These are phyloP conservation scores for Microcebus jonahi DNA, from an alignment of 2,113 vertebrate genomes.

Conservation along the genomic window DNA sequence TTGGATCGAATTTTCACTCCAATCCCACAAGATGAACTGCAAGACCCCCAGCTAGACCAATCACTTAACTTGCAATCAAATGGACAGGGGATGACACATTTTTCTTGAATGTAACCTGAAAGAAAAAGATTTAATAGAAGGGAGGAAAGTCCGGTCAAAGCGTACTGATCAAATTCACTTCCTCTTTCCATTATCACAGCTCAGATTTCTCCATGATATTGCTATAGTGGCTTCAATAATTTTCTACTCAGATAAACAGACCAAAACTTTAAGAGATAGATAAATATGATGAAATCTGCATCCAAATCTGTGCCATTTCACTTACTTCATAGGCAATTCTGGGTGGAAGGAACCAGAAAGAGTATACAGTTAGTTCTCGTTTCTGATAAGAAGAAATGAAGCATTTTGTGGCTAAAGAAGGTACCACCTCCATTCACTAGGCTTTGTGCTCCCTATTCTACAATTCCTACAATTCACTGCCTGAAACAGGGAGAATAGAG, in stretches of 20 bases:
- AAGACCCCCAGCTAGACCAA: slow-evolving; percentile 95
- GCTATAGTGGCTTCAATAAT: background rate
- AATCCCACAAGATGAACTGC: slow-evolving; percentile 93
- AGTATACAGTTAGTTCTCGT: background rate
- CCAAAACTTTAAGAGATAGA: background rate
- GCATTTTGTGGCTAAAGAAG: background rate
- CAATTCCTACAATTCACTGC: background rate
- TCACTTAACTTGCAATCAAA: slow-evolving; percentile 97
- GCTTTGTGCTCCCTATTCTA: background rate
- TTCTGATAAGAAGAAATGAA: background rate
- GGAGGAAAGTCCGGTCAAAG: background rate
- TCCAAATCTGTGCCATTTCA: background rate
- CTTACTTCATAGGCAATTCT: background rate
- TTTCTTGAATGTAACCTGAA: slow-evolving; percentile 93
- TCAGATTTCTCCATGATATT: background rate
- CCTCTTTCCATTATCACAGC: background rate
- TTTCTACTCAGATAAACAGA: slow-evolving; percentile 21
- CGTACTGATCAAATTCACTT: background rate
- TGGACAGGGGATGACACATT: slow-evolving; percentile 93
- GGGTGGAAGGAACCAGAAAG: background rate
- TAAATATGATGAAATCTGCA: background rate
- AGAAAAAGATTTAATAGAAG: slow-evolving; percentile 41
- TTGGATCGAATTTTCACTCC: slow-evolving; percentile 93
- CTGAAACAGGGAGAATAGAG: background rate
- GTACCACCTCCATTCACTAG: accelerated